Evolutionary conservation across 2,113 vertebrate species (phyloP).

Genomic region (Petroica traversi): DNA sequence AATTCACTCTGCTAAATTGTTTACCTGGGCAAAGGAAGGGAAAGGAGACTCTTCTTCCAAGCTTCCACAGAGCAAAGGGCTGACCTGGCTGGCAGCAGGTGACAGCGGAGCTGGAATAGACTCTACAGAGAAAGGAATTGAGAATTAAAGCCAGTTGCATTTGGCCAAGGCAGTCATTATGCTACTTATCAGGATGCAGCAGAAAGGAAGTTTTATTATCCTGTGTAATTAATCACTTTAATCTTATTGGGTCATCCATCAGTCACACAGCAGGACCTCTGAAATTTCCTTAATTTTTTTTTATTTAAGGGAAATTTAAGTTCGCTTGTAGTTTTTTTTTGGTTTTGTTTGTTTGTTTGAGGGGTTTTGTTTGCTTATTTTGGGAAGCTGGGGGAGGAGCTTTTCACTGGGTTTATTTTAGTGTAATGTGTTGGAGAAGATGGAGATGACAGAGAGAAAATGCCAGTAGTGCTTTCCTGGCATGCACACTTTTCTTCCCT

Average conservation of each 20-base stretch:
- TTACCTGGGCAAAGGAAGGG: constrained; percentile 95
- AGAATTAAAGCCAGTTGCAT: constrained; percentile 1
- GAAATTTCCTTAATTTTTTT: not conserved
- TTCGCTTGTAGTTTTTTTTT: not conserved
- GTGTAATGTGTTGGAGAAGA: not conserved
- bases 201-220: not conserved
- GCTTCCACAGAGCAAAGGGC: constrained; percentile 75
- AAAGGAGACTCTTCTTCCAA: constrained; percentile 91
- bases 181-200: not conserved
- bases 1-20: not conserved
- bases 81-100: constrained; percentile 68
- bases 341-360: not conserved
- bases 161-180: not conserved
- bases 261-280: not conserved
- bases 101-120: constrained; percentile 72
- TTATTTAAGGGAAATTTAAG: not conserved
- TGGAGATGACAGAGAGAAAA: not conserved
- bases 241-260: not conserved
- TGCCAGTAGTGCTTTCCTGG: not conserved
- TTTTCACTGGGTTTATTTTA: not conserved
- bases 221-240: not conserved
- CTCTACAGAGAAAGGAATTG: constrained; percentile 58
- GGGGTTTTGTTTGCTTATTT: not conserved
- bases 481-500: not conserved
- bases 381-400: fast-evolving